These are phyloP conservation scores for Orthosia gothica DNA, from an alignment of 2,888 invertebrate genomes.

Conservation along the genomic window DNA sequence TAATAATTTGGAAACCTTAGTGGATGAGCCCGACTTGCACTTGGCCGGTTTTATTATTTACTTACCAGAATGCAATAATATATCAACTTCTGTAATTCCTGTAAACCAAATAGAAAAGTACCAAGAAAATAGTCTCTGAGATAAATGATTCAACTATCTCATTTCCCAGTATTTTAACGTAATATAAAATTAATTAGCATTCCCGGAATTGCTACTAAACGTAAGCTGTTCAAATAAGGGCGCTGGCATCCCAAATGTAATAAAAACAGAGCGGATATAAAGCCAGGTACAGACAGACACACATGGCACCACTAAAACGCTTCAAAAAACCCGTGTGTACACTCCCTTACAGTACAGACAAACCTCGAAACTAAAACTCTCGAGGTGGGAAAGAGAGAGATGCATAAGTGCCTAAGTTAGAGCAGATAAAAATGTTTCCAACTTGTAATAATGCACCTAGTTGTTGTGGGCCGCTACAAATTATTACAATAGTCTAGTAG, in stretches of 20 bases:
- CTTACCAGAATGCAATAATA: too few species aligned
- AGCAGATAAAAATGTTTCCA: constrained; percentile 58
- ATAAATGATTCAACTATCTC: constrained; percentile 16
- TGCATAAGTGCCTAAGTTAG: constrained; percentile 54
- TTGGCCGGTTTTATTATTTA: too few species aligned
- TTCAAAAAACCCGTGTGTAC: constrained; percentile 51
- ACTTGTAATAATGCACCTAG: constrained; percentile 63
- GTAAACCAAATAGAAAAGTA: background rate
- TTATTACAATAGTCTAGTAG: constrained; percentile 12
- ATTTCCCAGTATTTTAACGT: constrained; percentile 3
- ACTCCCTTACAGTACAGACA: constrained; percentile 59
- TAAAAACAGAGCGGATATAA: constrained; percentile 40
- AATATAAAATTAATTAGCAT: constrained; percentile 37
- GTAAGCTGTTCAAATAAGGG: constrained; percentile 25
- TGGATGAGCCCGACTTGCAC: too few species aligned
- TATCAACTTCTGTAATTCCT: too few species aligned
- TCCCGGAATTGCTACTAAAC: constrained; percentile 13
- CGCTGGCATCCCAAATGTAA: constrained; percentile 7
- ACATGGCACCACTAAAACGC: constrained; percentile 55
- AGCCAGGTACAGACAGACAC: constrained; percentile 40
- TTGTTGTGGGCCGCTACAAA: constrained; percentile 35
- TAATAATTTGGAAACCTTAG: too few species aligned
- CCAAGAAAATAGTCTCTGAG: background rate
- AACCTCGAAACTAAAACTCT: constrained; percentile 63
- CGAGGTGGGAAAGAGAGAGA: constrained; percentile 52